phyloP scores from a whole-genome alignment of 2,113 vertebrate species.

The Nothoprocta pentlandii region DNA sequence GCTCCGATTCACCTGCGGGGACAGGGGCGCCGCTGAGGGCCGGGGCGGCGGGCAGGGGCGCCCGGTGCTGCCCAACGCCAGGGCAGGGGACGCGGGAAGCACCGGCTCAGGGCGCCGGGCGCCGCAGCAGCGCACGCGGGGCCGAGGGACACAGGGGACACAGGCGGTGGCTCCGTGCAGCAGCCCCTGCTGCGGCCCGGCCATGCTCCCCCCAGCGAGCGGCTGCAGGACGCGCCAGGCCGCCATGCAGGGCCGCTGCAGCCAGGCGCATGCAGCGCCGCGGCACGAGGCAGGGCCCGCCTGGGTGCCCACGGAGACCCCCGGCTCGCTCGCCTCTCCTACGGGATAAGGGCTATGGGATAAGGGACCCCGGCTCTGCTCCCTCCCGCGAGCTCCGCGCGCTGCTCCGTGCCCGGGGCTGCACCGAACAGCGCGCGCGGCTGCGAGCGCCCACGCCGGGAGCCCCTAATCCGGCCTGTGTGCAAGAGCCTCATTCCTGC shows the following conservation, averaged over 20 bases:
- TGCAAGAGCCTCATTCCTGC: neutral
- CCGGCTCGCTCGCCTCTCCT: neutral
- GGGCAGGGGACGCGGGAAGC: neutral
- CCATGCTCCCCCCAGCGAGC: neutral
- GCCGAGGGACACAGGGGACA: too few species aligned
- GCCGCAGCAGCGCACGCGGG: too few species aligned
- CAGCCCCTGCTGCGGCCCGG: neutral
- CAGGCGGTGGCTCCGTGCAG: too few species aligned
- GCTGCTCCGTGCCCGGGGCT: neutral
- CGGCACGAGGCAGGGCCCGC: too few species aligned
- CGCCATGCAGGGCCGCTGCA: neutral
- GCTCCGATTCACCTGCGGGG: slow-evolving; percentile 77
- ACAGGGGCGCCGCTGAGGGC: neutral
- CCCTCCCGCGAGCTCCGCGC: accelerated
- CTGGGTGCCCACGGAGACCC: neutral
- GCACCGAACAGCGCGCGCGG: neutral
- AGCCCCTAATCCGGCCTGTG: accelerated
- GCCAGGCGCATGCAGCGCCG: neutral
- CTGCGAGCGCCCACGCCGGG: neutral
- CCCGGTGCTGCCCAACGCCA: neutral
- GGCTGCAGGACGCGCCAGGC: accelerated
- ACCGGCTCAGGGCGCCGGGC: neutral
- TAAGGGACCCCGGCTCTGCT: neutral
- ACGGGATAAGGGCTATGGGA: accelerated
- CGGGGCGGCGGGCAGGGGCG: accelerated